Conservation (phyloP, 2,888 invertebrate genomes). For the Diloba caeruleocephala region DNA sequence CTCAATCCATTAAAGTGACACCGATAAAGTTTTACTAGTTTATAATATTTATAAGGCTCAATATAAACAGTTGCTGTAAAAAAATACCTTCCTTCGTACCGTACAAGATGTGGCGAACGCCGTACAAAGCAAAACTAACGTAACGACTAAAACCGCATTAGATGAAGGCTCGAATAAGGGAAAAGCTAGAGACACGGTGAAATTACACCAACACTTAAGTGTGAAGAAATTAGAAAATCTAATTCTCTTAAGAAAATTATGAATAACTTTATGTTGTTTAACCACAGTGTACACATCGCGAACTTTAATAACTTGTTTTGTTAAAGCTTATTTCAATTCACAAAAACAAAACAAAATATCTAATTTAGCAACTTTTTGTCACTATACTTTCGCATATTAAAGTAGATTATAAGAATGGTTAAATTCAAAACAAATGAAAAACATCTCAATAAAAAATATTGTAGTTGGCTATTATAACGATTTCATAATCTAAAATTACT, state of each 20-base stretch:
- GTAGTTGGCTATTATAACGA: neutral
- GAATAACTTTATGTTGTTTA: conserved; percentile 26
- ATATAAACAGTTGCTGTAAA: too few relatives aligned
- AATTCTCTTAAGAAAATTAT: conserved; percentile 37
- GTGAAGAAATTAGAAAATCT: conserved; percentile 46
- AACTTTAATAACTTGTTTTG: conserved; percentile 20
- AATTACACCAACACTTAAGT: conserved; percentile 37
- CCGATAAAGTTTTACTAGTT: neutral
- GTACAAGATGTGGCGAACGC: too few relatives aligned
- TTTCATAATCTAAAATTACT: conserved; percentile 2
- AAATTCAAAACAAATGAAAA: neutral
- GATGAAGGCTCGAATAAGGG: conserved; percentile 34
- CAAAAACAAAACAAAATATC: too few relatives aligned
- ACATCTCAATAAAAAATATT: neutral
- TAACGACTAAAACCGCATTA: conserved; percentile 41
- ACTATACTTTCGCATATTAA: neutral
- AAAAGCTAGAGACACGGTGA: conserved; percentile 36
- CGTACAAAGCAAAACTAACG: conserved; percentile 6
- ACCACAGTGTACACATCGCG: conserved; percentile 16
- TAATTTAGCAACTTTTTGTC: too few relatives aligned
- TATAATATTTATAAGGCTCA: neutral
- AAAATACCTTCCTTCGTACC: too few relatives aligned
- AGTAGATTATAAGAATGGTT: neutral
- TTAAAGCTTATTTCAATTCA: too few relatives aligned
- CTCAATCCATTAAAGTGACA: neutral